Percentiles rank a stretch among this genome's conserved stretches.
phyloP scores from a whole-genome alignment of 2,113 vertebrate genomes.

The Opisthocomus hoazin region DNA sequence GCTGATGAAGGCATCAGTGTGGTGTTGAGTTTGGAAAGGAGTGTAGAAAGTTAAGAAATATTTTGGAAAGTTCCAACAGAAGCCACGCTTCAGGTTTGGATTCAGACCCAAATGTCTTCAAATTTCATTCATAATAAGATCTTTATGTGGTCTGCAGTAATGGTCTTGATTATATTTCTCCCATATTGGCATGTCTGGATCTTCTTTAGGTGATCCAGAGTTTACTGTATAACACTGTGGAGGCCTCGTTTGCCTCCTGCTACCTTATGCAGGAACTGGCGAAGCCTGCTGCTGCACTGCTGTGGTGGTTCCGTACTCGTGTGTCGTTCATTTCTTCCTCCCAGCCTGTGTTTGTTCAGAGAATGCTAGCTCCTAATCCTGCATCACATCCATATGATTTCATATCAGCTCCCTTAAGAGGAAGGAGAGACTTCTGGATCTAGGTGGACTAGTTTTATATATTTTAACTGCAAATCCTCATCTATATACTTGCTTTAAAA shows the following conservation, averaged over 20 bases:
- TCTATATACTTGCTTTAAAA: not conserved
- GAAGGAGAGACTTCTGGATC: not conserved
- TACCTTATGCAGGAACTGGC: not conserved
- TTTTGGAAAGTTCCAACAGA: slow-evolving; percentile 26
- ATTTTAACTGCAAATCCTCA: not conserved
- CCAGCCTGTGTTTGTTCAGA: not conserved
- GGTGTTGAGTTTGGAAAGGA: slow-evolving; percentile 39
- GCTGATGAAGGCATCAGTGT: slow-evolving; percentile 20
- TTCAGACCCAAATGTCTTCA: slow-evolving; percentile 18
- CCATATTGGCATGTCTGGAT: not conserved
- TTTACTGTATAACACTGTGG: not conserved
- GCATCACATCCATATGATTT: not conserved
- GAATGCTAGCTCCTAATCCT: not conserved
- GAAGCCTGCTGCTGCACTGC: not conserved
- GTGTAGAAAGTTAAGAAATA: slow-evolving; percentile 18
- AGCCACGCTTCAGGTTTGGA: slow-evolving; percentile 29
- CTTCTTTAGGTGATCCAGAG: not conserved
- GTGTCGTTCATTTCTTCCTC: not conserved
- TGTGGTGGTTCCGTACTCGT: not conserved
- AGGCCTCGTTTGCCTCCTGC: not conserved
- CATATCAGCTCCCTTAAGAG: not conserved
- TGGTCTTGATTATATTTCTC: slow-evolving; percentile 1
- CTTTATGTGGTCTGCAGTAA: not conserved
- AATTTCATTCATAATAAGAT: slow-evolving; percentile 7
- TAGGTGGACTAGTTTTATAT: not conserved